A percentile compares a stretch with the other conserved stretches of the same genome.
Evolutionary conservation across 2,797 vertebrate species (phyloP).

Genomic region (Sebastolobus altivelis): DNA sequence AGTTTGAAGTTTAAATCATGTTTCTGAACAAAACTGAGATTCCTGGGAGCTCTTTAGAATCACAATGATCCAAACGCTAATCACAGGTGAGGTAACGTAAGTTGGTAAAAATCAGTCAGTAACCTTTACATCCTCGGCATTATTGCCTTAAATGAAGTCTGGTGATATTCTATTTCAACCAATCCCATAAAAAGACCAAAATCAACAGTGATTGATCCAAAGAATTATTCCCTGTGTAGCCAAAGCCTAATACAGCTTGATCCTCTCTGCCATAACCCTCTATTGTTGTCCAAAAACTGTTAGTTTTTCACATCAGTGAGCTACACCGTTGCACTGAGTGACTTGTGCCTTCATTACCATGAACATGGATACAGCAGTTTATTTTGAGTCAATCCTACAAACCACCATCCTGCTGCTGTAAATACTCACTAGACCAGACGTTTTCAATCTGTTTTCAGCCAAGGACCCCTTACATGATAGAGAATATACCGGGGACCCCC

Average conservation of each 20-base stretch:
- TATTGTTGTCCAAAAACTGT: conserved; percentile 3
- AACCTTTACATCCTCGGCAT: conserved; percentile 5
- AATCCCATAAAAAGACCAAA: conserved; percentile 14
- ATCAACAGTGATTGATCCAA: background rate
- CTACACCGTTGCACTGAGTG: background rate
- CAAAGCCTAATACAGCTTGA: conserved; percentile 3
- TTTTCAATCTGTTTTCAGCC: background rate
- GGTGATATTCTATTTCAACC: background rate
- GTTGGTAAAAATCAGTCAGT: conserved; percentile 7
- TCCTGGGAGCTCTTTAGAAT: conserved; percentile 21
- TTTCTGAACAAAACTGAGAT: conserved; percentile 36
- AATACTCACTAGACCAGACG: conserved; percentile 9
- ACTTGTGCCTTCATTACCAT: conserved; percentile 9
- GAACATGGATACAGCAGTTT: conserved; percentile 5
- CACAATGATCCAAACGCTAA: background rate
- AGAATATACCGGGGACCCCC: background rate
- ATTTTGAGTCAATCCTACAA: conserved; percentile 29
- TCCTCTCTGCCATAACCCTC: background rate
- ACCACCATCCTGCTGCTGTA: conserved; percentile 20
- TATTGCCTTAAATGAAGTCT: background rate
- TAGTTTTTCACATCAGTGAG: conserved; percentile 7
- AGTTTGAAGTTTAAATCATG: conserved; percentile 37
- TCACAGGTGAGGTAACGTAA: background rate
- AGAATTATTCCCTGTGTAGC: background rate
- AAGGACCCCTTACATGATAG: background rate